Percentiles rank a stretch among this genome's conserved stretches.
Conservation (phyloP, 2,113 vertebrate genomes). For the Petrocephalus microphthalmus region DNA sequence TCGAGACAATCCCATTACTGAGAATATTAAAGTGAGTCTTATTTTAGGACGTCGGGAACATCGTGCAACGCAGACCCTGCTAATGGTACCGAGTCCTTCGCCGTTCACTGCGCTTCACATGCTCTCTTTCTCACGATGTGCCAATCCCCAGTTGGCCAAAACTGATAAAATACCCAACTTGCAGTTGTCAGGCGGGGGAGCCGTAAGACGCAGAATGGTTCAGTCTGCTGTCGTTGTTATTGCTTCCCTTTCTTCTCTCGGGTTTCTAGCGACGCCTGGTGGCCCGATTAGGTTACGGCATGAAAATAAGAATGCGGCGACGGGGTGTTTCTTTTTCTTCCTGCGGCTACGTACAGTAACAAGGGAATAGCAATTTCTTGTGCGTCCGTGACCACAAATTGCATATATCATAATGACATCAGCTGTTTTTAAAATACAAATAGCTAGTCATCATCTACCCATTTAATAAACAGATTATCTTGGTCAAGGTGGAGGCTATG, state of each 20-base stretch:
- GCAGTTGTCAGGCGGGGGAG: background rate
- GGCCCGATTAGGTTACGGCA: background rate
- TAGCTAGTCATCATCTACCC: background rate
- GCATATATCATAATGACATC: background rate
- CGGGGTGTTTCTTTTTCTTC: no score
- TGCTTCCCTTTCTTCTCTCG: background rate
- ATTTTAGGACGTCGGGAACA: background rate
- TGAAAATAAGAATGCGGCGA: background rate
- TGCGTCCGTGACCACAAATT: background rate
- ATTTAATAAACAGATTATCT: background rate
- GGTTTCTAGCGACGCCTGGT: constrained; percentile 3
- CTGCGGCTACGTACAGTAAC: background rate
- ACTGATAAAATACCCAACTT: background rate
- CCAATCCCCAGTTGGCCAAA: background rate
- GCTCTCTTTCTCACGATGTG: background rate
- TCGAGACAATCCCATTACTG: constrained; percentile 14
- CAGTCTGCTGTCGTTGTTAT: background rate
- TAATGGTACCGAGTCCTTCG: background rate
- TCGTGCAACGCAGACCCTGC: background rate
- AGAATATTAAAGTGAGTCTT: background rate
- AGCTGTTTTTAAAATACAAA: background rate
- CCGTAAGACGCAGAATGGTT: background rate
- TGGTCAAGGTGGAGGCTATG: background rate
- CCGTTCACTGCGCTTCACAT: background rate
- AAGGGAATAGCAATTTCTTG: background rate